Conservation (phyloP, 2,888 invertebrate species). For the Pasiphila rectangulata region DNA sequence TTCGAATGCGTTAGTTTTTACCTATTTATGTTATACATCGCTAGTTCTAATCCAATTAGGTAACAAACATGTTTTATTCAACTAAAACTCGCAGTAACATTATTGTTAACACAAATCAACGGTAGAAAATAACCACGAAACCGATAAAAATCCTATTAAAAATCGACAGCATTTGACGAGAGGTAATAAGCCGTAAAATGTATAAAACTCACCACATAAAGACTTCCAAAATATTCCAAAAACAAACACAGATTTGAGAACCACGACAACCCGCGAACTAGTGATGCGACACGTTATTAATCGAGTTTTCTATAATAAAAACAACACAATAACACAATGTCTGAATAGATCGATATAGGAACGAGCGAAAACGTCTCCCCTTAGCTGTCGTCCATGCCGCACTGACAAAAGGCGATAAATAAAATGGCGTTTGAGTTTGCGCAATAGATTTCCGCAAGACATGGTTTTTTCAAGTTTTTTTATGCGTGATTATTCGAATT, state of each 20-base stretch:
- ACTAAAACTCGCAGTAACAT: no score
- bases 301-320: conserved; percentile 62
- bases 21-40: no score
- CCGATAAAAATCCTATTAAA: conserved; percentile 12
- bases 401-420: conserved; percentile 44
- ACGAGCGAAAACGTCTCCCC: conserved; percentile 45
- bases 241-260: conserved; percentile 34
- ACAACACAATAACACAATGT: conserved; percentile 61
- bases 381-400: conserved; percentile 47
- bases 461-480: conserved; percentile 4
- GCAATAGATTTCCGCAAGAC: conserved; percentile 32
- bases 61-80: no score
- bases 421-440: conserved; percentile 40
- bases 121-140: no score
- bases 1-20: no score
- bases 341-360: conserved; percentile 52
- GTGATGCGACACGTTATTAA: conserved; percentile 45
- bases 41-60: no score
- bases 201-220: conserved; percentile 45
- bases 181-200: conserved; percentile 6
- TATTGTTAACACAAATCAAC: no score
- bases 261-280: conserved; percentile 51
- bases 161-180: neutral
- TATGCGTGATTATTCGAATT: neutral
- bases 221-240: conserved; percentile 43